Base-by-base conservation (phyloP, 2,113 vertebrate genomes). In the Mobula birostris region DNA sequence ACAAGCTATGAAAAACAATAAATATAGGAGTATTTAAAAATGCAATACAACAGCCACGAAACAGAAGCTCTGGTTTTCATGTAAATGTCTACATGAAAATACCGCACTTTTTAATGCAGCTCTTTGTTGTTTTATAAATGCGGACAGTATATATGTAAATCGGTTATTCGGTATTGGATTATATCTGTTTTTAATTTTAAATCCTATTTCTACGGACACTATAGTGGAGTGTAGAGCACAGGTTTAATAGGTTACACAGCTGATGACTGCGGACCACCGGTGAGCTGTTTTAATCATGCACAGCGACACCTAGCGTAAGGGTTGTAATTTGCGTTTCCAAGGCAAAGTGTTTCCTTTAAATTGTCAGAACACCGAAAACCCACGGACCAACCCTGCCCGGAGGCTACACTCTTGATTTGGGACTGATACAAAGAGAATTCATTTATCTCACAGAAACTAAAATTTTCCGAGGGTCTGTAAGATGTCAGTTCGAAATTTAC, bases 221-320 rank as follows among this genome's bases (percentile, higher is more conserved):
- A 74, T 27, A 27, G 24, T 56, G 40, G 29, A 56, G 91, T 74
- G 6, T 56, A 24, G 9, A 66, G 61, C 61, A 32, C 7, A 32
- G 61, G 63, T 21, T 17, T 92, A n/a, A 92, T 70, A 56, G 36
- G 68, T 74, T 48, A 48, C 66, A 93, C 91, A 93, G 91, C 40
- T 74, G 68, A 74, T 40, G 70, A 93, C 32, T 93, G 91, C 91
- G 40, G 68, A 93, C 66, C 66, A 93, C 90, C 90, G 48, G 91
- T 19, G 27, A 90, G 58, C 29, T 90, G 29, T 6, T 76, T 27
- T 74, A 24, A 70, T 74, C 70, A 93, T 56, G 17, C 21, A 93
- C 91, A 93, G 91, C 68, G 91, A 93, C 91, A 48, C 66, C 91
- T 24, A 93, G 91, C 70, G 91, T 27, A 11, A 74, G 21, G 24